phyloP scores from a whole-genome alignment of 1,140 invertebrate species.

The Dendroctonus valens region DNA sequence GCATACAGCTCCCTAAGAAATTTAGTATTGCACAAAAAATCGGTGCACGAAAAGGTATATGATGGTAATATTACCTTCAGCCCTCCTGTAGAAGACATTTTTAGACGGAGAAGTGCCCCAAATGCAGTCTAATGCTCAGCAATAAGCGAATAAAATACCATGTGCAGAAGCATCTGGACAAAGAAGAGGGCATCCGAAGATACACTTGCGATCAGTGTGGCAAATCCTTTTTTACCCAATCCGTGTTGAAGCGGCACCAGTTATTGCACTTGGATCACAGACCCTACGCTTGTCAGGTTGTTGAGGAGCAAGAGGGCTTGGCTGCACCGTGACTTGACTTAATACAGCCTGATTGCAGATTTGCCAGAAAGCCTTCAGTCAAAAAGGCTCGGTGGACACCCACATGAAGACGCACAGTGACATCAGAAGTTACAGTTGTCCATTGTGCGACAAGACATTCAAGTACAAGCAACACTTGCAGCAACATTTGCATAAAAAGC shows the following conservation, averaged over 20 bases:
- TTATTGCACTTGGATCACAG: slow-evolving; percentile 13
- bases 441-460: slow-evolving; percentile 18
- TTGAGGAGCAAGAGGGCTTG: not conserved
- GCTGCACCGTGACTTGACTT: not conserved
- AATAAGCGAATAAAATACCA: slow-evolving; percentile 14
- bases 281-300: slow-evolving; percentile 22
- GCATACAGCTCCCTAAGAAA: slow-evolving; percentile 16
- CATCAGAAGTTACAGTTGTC: slow-evolving; percentile 21
- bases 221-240: slow-evolving; percentile 14
- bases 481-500: slow-evolving; percentile 10
- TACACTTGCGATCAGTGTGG: slow-evolving; percentile 27
- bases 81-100: not conserved
- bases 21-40: slow-evolving; percentile 24
- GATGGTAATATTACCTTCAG: no score
- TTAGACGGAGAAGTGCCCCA: slow-evolving; percentile 23
- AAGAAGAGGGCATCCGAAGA: slow-evolving; percentile 18
- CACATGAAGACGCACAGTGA: slow-evolving; percentile 26
- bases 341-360: slow-evolving; percentile 10
- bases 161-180: slow-evolving; percentile 22
- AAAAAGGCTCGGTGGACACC: slow-evolving; percentile 17
- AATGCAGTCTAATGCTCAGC: slow-evolving; percentile 19
- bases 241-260: slow-evolving; percentile 13
- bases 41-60: slow-evolving; percentile 26
- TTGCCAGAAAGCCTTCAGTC: slow-evolving; percentile 21
- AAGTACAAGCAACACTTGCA: slow-evolving; percentile 26